Base-by-base conservation (phyloP, 2,113 vertebrate species). In the Galeopterus variegatus region DNA sequence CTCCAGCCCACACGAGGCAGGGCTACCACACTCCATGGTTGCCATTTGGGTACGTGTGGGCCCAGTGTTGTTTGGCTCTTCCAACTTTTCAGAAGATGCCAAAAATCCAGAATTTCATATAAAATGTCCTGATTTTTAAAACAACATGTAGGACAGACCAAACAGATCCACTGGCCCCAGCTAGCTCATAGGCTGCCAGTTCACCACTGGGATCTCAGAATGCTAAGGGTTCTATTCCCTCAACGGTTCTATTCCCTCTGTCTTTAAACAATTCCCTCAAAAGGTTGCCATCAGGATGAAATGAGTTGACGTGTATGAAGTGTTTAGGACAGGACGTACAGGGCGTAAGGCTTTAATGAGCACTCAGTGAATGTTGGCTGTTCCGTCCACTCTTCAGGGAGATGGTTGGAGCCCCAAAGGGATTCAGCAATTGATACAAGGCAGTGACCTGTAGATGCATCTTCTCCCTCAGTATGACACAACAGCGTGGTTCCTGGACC, bases 11-110 rank as follows among this genome's bases (percentile, higher is more conserved):
- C 12, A 5, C 6, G 4, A n/a, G 36, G 56, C 45, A 21, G 8
- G 31, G n/a, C 52, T 4, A 1, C 28, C 5, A 26, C 11, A 5
- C 10, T 15, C 21, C 0, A 0, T 8, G 1, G 15, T 5, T 8
- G 75, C 21, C 73, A 4, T 1, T 31, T 9, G 41, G 56, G 28
- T 21, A 28, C 1, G 1, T 12, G n/a, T 8, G n/a, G 13, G 1
- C 21, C 24, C 17, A 33, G 13, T 9, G 45, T 17, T 41, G 26
- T 67, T 67, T 36, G 58, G 36, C 45, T 62, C 60, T 56, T 82
- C 2, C 2, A 62, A 62, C 28, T 24, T 90, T 48, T 24, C 50
- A 54, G 90, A 91, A 80, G 69, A 28, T 54, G 15, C 24, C 33
- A 85, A 72, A 65, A 73, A 85, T 28, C 36, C 90, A 67, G 70